Conservation (phyloP, 2,888 invertebrate genomes). For the Belgica antarctica region DNA sequence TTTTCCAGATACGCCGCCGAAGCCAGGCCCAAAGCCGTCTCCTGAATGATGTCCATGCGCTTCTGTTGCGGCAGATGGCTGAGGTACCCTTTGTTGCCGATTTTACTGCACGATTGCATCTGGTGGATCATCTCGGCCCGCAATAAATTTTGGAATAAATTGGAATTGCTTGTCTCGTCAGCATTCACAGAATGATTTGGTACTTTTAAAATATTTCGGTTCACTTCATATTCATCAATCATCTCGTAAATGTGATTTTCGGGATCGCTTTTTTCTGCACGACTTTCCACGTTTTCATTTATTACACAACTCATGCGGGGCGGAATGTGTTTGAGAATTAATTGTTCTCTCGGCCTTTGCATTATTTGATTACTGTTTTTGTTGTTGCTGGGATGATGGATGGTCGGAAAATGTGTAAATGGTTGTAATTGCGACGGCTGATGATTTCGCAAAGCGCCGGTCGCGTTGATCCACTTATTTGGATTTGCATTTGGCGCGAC, state of each 20-base stretch:
- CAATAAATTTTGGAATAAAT: constrained; percentile 40
- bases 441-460: constrained; percentile 22
- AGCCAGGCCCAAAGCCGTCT: constrained; percentile 31
- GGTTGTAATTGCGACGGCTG: background rate
- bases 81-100: constrained; percentile 5
- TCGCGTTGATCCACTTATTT: constrained; percentile 1
- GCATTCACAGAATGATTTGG: constrained; percentile 4
- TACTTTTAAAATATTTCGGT: background rate
- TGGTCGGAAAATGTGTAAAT: background rate
- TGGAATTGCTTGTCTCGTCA: constrained; percentile 10
- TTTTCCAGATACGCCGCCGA: constrained; percentile 35
- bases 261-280: constrained; percentile 36
- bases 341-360: background rate
- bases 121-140: constrained; percentile 33
- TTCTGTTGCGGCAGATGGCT: constrained; percentile 37
- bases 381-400: background rate
- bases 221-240: constrained; percentile 40
- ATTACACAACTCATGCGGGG: background rate
- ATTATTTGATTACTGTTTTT: constrained; percentile 18
- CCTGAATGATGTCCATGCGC: constrained; percentile 38
- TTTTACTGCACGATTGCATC: constrained; percentile 19
- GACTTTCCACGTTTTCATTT: constrained; percentile 20
- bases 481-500: background rate
- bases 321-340: background rate
- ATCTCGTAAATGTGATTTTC: constrained; percentile 43